Evolutionary conservation across 2,113 vertebrate genomes (phyloP).

Genomic region (Hiodon alosoides): DNA sequence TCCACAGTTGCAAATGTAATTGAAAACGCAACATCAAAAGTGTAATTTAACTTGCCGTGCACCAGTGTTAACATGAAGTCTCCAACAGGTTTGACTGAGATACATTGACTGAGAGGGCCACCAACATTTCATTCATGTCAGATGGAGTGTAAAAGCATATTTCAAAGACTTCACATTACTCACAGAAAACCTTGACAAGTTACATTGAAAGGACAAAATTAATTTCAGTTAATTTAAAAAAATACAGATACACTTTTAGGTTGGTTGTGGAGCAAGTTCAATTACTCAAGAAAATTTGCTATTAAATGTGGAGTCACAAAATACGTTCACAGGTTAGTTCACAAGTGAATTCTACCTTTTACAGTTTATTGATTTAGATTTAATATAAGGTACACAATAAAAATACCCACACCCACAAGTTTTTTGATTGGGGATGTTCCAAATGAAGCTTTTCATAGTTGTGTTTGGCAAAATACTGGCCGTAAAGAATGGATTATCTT

Average conservation of each 20-base stretch:
- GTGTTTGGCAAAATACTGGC: too few species aligned
- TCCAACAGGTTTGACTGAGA: slow-evolving; percentile 83
- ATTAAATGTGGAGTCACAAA: background rate
- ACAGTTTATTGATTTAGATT: too few species aligned
- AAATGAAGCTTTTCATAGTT: too few species aligned
- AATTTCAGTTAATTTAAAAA: slow-evolving; percentile 9
- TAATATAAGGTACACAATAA: too few species aligned
- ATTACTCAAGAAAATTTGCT: background rate
- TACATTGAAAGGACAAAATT: slow-evolving; percentile 17
- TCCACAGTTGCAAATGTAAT: slow-evolving; percentile 75
- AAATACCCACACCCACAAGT: too few species aligned
- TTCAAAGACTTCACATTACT: slow-evolving; percentile 75
- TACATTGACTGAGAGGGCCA: slow-evolving; percentile 85
- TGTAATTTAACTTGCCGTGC: slow-evolving; percentile 77
- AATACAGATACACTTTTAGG: too few species aligned
- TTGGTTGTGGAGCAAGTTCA: background rate
- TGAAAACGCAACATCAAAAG: slow-evolving; percentile 77
- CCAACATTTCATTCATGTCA: slow-evolving; percentile 87
- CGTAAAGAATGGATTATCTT: too few species aligned
- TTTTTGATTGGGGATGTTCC: too few species aligned
- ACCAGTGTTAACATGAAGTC: slow-evolving; percentile 71
- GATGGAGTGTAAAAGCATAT: slow-evolving; percentile 85
- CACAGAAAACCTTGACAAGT: slow-evolving; percentile 7
- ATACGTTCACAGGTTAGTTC: too few species aligned
- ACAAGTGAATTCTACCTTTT: too few species aligned